Percentiles rank a stretch among this genome's conserved stretches.
phyloP scores from a whole-genome alignment of 2,888 invertebrate species.

The Marasmarcha lunaedactyla region DNA sequence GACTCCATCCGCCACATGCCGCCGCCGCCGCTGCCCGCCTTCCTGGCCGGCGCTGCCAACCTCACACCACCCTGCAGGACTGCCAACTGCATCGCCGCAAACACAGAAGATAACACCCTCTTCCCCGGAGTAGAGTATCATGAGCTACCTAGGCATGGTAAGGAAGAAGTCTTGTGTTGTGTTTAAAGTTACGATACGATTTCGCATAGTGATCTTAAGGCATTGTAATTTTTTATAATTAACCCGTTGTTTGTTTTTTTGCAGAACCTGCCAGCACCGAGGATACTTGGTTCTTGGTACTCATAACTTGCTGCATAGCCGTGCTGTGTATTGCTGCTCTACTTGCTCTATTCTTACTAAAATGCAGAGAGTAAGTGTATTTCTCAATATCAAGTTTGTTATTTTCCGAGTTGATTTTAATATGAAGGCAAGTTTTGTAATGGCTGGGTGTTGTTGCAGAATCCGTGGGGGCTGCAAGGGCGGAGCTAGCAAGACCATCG shows the following conservation, averaged over 20 bases:
- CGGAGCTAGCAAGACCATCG: constrained; percentile 61
- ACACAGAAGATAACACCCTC: constrained; percentile 58
- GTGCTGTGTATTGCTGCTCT: constrained; percentile 83
- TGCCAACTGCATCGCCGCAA: constrained; percentile 72
- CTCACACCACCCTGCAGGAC: constrained; percentile 76
- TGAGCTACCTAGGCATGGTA: constrained; percentile 83
- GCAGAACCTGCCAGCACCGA: constrained; percentile 71
- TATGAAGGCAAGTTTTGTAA: too few relatives aligned
- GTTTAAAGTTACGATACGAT: too few relatives aligned
- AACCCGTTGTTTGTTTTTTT: constrained; percentile 12
- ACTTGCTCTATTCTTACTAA: constrained; percentile 81
- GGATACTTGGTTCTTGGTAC: constrained; percentile 85
- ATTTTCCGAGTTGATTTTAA: too few relatives aligned
- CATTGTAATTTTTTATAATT: too few relatives aligned
- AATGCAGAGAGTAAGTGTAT: constrained; percentile 85
- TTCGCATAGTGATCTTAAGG: too few relatives aligned
- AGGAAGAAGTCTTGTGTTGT: too few relatives aligned
- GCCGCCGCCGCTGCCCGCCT: constrained; percentile 85
- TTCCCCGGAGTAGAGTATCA: constrained; percentile 81
- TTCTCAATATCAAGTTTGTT: too few relatives aligned
- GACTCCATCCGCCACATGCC: constrained; percentile 86
- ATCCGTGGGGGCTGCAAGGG: constrained; percentile 67
- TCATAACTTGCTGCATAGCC: constrained; percentile 84
- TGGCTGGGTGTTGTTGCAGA: constrained; percentile 33
- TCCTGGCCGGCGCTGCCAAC: constrained; percentile 71